phyloP scores from a whole-genome alignment of 2,113 vertebrate species.

The Muntiacus muntjak region DNA sequence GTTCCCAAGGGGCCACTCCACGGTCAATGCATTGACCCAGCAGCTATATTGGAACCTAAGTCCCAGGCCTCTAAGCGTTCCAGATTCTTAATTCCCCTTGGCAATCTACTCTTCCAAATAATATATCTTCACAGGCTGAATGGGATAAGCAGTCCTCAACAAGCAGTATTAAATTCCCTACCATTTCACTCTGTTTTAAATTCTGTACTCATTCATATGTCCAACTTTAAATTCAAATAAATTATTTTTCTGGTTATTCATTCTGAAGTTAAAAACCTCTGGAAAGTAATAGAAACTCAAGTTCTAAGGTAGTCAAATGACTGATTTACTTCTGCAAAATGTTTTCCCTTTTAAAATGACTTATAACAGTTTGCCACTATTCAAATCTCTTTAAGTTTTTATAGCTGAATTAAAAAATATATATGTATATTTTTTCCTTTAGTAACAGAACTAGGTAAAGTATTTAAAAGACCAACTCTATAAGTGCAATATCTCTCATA shows the following conservation, averaged over 20 bases:
- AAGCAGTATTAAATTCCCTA: not conserved
- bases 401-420: not conserved
- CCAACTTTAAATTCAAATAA: conserved; percentile 65
- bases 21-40: accelerated
- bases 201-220: not conserved
- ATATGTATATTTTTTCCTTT: not conserved
- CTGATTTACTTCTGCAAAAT: conserved; percentile 64
- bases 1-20: not conserved
- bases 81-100: not conserved
- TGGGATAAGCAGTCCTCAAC: not conserved
- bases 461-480: conserved; percentile 36
- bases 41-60: not conserved
- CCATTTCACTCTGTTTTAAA: conserved; percentile 59
- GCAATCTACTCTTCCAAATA: not conserved
- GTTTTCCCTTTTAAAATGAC: conserved; percentile 70
- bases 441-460: conserved; percentile 42
- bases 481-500: conserved; percentile 2
- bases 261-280: conserved; percentile 70
- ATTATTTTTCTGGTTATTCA: conserved; percentile 66
- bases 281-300: conserved; percentile 70
- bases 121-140: not conserved
- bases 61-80: not conserved
- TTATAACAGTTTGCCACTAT: conserved; percentile 43
- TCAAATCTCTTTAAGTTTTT: conserved; percentile 59
- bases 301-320: conserved; percentile 60